These are phyloP conservation scores for Epinotia nisella DNA, from an alignment of 2,888 invertebrate species.

Conservation along the genomic window DNA sequence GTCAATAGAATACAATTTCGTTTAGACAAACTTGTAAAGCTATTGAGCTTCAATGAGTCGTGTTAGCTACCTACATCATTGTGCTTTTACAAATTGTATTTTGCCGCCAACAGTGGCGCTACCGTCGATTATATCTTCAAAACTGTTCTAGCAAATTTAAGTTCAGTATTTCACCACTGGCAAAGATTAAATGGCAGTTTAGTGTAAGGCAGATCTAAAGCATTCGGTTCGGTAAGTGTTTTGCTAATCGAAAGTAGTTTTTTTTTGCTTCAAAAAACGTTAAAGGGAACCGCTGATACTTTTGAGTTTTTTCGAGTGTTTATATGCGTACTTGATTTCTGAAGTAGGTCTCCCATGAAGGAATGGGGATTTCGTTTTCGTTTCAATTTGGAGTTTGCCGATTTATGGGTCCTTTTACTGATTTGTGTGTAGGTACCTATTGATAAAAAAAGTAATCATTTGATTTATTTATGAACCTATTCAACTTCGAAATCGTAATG, in stretches of 20 bases:
- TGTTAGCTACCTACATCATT: conserved; percentile 47
- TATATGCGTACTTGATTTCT: conserved; percentile 38
- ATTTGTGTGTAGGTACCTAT: too few species aligned
- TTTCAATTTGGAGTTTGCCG: background rate
- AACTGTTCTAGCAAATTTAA: background rate
- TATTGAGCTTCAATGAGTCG: conserved; percentile 44
- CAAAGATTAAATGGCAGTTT: conserved; percentile 19
- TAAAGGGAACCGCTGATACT: conserved; percentile 34
- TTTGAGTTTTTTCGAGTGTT: conserved; percentile 32
- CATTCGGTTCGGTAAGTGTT: conserved; percentile 43
- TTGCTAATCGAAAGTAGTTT: conserved; percentile 44
- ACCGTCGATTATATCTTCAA: background rate
- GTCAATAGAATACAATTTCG: conserved; percentile 11
- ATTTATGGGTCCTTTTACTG: conserved; percentile 1
- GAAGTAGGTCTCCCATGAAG: conserved; percentile 37
- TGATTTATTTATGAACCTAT: too few species aligned
- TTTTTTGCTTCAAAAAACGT: conserved; percentile 32
- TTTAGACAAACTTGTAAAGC: conserved; percentile 25
- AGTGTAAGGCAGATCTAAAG: conserved; percentile 37
- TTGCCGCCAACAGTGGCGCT: conserved; percentile 14
- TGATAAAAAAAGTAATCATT: too few species aligned
- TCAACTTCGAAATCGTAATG: too few species aligned
- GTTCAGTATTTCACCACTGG: background rate
- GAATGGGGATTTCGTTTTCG: conserved; percentile 20
- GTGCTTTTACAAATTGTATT: conserved; percentile 30